Evolutionary conservation across 1,140 invertebrate genomes (phyloP).

Genomic region (Drosophila pandora): DNA sequence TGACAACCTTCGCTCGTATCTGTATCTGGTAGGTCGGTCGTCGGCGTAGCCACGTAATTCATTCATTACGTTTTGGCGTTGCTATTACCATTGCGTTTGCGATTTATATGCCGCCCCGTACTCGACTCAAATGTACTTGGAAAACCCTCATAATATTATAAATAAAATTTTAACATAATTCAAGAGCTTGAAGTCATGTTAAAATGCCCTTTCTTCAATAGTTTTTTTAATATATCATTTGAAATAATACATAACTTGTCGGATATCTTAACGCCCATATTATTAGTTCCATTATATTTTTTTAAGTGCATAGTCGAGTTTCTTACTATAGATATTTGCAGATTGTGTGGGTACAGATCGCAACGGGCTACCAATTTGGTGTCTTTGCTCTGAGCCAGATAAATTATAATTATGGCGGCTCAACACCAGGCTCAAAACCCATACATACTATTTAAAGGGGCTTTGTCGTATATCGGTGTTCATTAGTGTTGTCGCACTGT

Average conservation of each 20-base stretch:
- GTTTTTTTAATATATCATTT: too few relatives aligned
- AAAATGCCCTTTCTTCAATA: too few relatives aligned
- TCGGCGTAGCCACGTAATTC: constrained; percentile 69
- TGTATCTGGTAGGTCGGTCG: constrained; percentile 36
- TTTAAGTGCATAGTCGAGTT: neutral
- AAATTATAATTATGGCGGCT: constrained; percentile 78
- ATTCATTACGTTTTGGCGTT: constrained; percentile 70
- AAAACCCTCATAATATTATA: neutral
- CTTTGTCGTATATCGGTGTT: constrained; percentile 70
- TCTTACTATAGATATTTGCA: constrained; percentile 10
- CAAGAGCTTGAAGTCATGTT: too few relatives aligned
- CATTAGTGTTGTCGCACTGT: constrained; percentile 73
- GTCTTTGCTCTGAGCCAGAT: constrained; percentile 67
- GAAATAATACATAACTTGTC: too few relatives aligned
- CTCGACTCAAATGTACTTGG: constrained; percentile 16
- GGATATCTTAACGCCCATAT: too few relatives aligned
- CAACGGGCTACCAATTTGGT: constrained; percentile 72
- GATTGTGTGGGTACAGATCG: constrained; percentile 65
- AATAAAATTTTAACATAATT: neutral
- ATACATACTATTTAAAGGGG: constrained; percentile 11
- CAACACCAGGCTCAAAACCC: constrained; percentile 26
- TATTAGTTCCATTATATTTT: neutral
- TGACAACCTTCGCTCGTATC: constrained; percentile 69
- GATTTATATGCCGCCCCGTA: constrained; percentile 70
- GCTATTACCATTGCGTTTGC: constrained; percentile 59